Evolutionary conservation across 2,797 vertebrate genomes (phyloP).

Genomic region (Pangasius mekongensis): DNA sequence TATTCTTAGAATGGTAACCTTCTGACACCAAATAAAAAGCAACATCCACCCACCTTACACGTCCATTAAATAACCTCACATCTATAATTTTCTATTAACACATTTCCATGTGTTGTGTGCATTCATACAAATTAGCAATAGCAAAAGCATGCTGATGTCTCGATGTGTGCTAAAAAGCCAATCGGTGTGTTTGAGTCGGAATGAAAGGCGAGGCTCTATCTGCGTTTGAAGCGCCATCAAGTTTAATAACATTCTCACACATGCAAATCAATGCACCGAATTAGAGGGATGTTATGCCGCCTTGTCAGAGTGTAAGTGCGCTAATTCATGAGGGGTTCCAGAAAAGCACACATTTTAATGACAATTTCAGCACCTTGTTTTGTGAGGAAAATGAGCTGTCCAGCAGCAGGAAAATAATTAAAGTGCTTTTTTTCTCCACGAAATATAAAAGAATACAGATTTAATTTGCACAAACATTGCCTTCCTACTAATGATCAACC

Average conservation of each 20-base stretch:
- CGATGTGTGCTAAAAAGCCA: constrained; percentile 1
- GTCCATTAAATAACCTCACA: not conserved
- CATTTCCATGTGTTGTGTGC: not conserved
- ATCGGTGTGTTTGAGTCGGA: not conserved
- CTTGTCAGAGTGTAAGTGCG: constrained; percentile 31
- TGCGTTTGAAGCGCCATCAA: constrained; percentile 52
- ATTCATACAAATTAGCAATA: not conserved
- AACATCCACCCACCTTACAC: not conserved
- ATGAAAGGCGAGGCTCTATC: constrained; percentile 41
- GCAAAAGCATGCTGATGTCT: not conserved
- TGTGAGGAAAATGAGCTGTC: constrained; percentile 15
- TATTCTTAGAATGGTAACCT: not conserved
- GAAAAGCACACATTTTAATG: constrained; percentile 28
- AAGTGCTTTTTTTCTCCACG: not conserved
- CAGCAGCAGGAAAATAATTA: constrained; percentile 26
- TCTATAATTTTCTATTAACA: not conserved
- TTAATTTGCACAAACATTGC: not conserved
- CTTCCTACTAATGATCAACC: not conserved
- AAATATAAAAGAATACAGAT: constrained; percentile 20
- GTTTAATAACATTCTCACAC: constrained; percentile 57
- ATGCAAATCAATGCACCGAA: constrained; percentile 58
- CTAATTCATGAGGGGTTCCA: constrained; percentile 8
- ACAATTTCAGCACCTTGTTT: constrained; percentile 31
- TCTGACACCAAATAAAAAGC: not conserved
- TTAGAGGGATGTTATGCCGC: constrained; percentile 49